Percentiles rank a stretch among this genome's conserved stretches.
phyloP scores from a whole-genome alignment of 2,113 vertebrate species.

The Perca schrenkii region DNA sequence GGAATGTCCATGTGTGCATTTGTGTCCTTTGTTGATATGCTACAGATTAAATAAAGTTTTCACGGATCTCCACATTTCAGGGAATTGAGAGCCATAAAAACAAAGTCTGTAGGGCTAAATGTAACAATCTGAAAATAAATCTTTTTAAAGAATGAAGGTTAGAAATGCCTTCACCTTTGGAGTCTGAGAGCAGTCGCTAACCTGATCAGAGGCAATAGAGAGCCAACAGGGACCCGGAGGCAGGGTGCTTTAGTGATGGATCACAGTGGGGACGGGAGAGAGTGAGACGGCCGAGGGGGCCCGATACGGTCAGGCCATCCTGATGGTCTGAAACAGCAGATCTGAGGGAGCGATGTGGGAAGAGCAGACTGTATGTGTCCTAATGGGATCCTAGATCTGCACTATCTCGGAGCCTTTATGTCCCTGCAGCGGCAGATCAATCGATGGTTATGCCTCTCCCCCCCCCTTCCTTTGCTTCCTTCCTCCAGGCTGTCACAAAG shows the following conservation, averaged over 20 bases:
- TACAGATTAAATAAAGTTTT: background rate
- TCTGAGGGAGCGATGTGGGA: slow-evolving; percentile 45
- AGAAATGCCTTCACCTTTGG: slow-evolving; percentile 37
- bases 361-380: slow-evolving; percentile 29
- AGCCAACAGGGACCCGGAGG: slow-evolving; percentile 46
- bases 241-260: slow-evolving; percentile 62
- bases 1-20: background rate
- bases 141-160: slow-evolving; percentile 33
- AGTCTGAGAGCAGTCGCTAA: slow-evolving; percentile 23
- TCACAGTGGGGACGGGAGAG: slow-evolving; percentile 32
- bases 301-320: slow-evolving; percentile 29
- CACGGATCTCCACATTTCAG: background rate
- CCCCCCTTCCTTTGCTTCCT: slow-evolving; percentile 16
- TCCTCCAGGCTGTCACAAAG: slow-evolving; percentile 26
- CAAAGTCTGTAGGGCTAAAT: slow-evolving; percentile 4
- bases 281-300: background rate
- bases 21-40: background rate
- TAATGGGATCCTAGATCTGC: slow-evolving; percentile 49
- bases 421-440: slow-evolving; percentile 60
- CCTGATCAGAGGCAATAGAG: slow-evolving; percentile 55
- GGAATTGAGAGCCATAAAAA: background rate
- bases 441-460: slow-evolving; percentile 12
- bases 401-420: slow-evolving; percentile 45
- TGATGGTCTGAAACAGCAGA: slow-evolving; percentile 63
- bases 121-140: slow-evolving; percentile 34